A percentile compares a stretch with the other conserved stretches of the same genome.
Conservation (phyloP, 2,113 vertebrate genomes). For the Todiramphus saurophagus region DNA sequence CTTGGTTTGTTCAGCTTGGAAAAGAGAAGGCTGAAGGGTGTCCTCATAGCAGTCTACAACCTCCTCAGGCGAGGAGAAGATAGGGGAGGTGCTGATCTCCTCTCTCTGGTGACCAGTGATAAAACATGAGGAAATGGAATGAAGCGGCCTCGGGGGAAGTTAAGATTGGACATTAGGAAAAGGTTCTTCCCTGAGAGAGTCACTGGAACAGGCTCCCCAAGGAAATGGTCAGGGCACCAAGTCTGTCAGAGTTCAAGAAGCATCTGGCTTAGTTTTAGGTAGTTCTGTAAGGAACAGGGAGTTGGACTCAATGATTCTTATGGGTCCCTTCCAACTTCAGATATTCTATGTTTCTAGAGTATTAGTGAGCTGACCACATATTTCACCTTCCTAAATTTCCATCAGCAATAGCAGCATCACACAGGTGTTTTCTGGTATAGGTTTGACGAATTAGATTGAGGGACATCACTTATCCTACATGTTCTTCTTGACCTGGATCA, state of each 20-base stretch:
- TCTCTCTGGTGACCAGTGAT: fast-evolving
- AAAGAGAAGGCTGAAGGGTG: neutral
- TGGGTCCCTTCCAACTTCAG: neutral
- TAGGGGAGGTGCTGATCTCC: neutral
- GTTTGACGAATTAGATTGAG: neutral
- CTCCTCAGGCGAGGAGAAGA: fast-evolving
- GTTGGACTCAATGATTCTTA: neutral
- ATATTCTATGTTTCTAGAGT: neutral
- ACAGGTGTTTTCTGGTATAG: neutral
- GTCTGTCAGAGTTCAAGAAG: neutral
- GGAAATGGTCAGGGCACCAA: neutral
- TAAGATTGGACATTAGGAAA: neutral
- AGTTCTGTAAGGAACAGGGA: neutral
- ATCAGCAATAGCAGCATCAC: neutral
- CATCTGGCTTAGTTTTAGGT: neutral
- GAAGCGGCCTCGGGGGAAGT: neutral
- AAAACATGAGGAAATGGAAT: neutral
- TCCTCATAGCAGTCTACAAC: fast-evolving
- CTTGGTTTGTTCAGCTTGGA: neutral
- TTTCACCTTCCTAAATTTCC: neutral
- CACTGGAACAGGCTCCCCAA: neutral
- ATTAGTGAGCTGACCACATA: neutral
- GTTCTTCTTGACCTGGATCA: neutral
- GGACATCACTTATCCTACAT: neutral
- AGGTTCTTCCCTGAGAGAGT: neutral